Percentiles rank a stretch among this genome's conserved stretches.
These are phyloP conservation scores for Sorex maritimensis DNA, from an alignment of 2,797 vertebrate genomes.

Conservation along the genomic window DNA sequence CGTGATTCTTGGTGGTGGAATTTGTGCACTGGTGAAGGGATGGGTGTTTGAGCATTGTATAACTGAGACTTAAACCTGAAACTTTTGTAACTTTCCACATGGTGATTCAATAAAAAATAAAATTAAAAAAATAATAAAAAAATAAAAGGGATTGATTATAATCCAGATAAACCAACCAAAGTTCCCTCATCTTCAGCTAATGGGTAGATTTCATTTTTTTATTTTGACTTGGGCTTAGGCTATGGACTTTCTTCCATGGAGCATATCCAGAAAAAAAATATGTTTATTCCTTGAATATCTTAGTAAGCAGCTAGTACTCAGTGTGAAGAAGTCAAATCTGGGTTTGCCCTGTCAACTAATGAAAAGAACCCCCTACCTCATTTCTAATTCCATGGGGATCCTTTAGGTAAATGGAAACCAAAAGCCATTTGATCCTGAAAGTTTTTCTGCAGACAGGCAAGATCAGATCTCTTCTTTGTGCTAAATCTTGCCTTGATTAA, in stretches of 20 bases:
- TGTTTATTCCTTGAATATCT: conserved; percentile 80
- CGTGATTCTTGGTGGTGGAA: no score
- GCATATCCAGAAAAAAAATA: conserved; percentile 68
- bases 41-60: no score
- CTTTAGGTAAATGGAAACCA: conserved; percentile 79
- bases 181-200: background rate
- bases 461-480: conserved; percentile 53
- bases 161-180: background rate
- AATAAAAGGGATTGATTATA: no score
- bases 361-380: background rate
- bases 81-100: no score
- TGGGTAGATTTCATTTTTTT: background rate
- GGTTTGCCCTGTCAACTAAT: background rate
- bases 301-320: conserved; percentile 66
- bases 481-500: conserved; percentile 79
- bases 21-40: no score
- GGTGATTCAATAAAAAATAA: no score
- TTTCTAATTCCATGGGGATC: background rate
- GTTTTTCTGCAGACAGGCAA: conserved; percentile 77
- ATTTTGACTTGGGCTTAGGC: background rate
- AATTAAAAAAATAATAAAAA: no score
- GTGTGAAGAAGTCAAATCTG: conserved; percentile 46
- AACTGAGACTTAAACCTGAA: no score
- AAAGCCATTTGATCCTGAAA: conserved; percentile 84
- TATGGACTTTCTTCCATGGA: background rate